Evolutionary conservation across 2,113 vertebrate genomes (phyloP), one percentile per base, ranked within the genome.

Genomic region (Ptychochromis oligacanthus): DNA sequence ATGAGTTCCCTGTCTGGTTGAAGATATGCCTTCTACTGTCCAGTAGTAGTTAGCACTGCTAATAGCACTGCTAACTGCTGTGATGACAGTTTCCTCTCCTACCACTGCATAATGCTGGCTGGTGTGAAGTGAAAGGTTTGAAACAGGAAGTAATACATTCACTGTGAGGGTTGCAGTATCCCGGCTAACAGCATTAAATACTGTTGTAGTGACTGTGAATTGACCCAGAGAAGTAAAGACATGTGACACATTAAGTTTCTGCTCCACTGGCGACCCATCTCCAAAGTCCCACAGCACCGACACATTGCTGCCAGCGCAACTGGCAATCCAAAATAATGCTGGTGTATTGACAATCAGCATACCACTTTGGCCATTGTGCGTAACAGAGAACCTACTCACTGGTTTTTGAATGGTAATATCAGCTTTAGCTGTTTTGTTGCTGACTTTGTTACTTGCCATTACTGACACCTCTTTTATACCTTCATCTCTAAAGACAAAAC

Each of bases 211-310:
- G 56, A 96, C 24, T 8, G 75, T 93, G 79, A 94, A 93, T 5
- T 81, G 72, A n/a, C 96, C 96, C 1, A 84, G 49, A 9, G 36
- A 81, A 2, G 79, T 85, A 60, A 95, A 97, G 40, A 85, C 57
- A 49, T 96, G 95, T 3, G 93, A 94, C 15, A 79, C 46, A 6
- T 94, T 95, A 31, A 38, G 77, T 20, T 80, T 88, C 20, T 76
- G 58, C 56, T 81, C 87, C 1, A 9, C 22, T 4, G 70, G 54
- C 9, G 94, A 94, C 5, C 91, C 93, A 49, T 96, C 96, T 59
- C 96, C 95, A 91, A 96, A 96, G 74, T 96, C 91, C 96, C 96
- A 97, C 8, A 86, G 22, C 75, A 95, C 85, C 7, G 92, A 91
- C 49, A 92, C 92, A 57, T 89, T 87, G 65, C 90, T 95, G 15